Evolutionary conservation across 2,888 invertebrate genomes (phyloP).

Genomic region (Caenorhabditis doughertyi): DNA sequence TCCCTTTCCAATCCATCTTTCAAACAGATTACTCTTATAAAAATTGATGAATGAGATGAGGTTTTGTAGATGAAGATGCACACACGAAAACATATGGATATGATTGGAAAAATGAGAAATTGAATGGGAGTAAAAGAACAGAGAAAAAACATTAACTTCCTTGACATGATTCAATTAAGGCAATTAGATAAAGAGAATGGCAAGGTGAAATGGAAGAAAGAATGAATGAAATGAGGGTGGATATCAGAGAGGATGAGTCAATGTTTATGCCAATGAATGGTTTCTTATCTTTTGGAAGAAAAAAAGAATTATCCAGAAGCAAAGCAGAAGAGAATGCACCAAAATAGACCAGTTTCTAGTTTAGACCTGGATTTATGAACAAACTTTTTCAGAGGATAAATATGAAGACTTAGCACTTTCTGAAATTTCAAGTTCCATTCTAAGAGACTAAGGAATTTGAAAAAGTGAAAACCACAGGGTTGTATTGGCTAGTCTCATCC

Average conservation of each 20-base stretch:
- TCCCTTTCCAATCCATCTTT: background rate
- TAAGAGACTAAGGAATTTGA: background rate
- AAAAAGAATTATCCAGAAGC: too few relatives aligned
- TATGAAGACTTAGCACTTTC: too few relatives aligned
- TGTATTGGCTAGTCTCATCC: background rate
- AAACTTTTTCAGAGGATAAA: too few relatives aligned
- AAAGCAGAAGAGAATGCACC: too few relatives aligned
- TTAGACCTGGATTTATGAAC: too few relatives aligned
- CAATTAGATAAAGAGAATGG: constrained; percentile 35
- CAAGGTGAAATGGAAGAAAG: background rate
- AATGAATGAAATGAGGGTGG: too few relatives aligned
- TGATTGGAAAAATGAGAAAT: constrained; percentile 25
- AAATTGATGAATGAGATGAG: constrained; percentile 53
- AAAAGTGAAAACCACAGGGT: constrained; percentile 5
- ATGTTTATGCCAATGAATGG: too few relatives aligned
- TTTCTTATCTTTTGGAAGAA: too few relatives aligned
- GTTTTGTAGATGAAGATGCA: background rate
- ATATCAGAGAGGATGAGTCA: too few relatives aligned
- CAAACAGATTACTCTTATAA: background rate
- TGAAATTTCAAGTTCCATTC: too few relatives aligned
- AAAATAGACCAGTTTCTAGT: too few relatives aligned
- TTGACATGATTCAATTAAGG: constrained; percentile 59
- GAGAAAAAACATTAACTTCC: constrained; percentile 31
- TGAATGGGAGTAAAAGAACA: background rate
- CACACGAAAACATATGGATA: constrained; percentile 44